These are phyloP conservation scores for Barbus barbus DNA, from an alignment of 2,113 vertebrate species.

Conservation along the genomic window DNA sequence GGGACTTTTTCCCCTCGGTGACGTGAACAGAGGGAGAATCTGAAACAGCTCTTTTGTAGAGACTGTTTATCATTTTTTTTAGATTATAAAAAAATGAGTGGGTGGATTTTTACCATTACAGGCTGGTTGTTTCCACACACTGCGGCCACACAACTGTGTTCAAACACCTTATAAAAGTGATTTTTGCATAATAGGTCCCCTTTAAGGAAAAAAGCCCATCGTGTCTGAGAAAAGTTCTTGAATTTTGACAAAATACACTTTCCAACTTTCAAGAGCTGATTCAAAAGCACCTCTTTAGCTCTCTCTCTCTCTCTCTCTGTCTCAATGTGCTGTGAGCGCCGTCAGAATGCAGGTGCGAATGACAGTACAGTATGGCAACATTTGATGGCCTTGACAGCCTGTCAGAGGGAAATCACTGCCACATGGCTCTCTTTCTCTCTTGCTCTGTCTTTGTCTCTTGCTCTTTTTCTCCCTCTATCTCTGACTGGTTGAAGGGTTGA, in stretches of 20 bases:
- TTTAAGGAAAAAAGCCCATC: no score
- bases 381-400: constrained; percentile 79
- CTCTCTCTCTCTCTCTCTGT: constrained; percentile 2
- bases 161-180: no score
- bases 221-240: background rate
- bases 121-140: no score
- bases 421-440: constrained; percentile 53
- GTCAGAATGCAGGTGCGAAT: constrained; percentile 64
- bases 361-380: constrained; percentile 68
- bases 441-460: constrained; percentile 34
- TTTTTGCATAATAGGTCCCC: no score
- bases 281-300: constrained; percentile 36
- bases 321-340: constrained; percentile 33
- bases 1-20: no score
- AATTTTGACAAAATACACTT: constrained; percentile 48
- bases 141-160: no score
- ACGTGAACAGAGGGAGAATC: no score
- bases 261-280: constrained; percentile 51
- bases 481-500: constrained; percentile 55
- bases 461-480: constrained; percentile 21
- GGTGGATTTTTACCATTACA: no score
- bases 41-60: no score
- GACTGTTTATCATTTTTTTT: no score
- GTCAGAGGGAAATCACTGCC: constrained; percentile 82
- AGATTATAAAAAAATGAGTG: no score